phyloP scores from a whole-genome alignment of 2,797 vertebrate genomes.

The Poliocrania exsul region DNA sequence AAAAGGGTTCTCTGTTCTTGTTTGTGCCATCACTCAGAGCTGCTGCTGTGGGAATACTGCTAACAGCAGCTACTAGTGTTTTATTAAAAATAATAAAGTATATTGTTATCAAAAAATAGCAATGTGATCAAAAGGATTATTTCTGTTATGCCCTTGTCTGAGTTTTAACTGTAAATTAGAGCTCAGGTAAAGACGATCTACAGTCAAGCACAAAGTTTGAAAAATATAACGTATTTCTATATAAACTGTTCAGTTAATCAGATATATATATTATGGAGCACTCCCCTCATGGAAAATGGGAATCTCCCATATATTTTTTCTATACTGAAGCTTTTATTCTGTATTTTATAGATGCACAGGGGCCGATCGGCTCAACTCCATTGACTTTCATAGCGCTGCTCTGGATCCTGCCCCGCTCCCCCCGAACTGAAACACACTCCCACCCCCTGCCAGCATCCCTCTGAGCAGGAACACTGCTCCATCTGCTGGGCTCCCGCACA shows the following conservation, averaged over 20 bases:
- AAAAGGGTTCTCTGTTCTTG: constrained; percentile 24
- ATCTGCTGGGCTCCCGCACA: constrained; percentile 68
- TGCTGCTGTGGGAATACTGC: constrained; percentile 29
- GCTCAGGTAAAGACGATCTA: constrained; percentile 3
- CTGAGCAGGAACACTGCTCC: constrained; percentile 57
- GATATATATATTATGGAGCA: not conserved
- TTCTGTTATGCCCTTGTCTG: not conserved
- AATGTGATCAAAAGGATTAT: constrained; percentile 27
- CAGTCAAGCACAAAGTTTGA: not conserved
- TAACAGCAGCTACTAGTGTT: constrained; percentile 37
- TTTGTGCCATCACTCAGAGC: constrained; percentile 20
- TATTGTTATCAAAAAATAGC: constrained; percentile 51
- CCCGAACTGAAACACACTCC: accelerated
- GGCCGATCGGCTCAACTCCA: not conserved
- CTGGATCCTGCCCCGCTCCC: not conserved
- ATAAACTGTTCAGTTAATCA: not conserved
- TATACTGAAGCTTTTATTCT: not conserved
- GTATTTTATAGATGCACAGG: not conserved
- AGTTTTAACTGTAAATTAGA: constrained; percentile 31
- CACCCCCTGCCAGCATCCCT: not conserved
- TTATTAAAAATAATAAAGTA: constrained; percentile 67
- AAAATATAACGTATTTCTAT: constrained; percentile 14
- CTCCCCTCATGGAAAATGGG: not conserved
- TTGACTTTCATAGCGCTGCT: not conserved
- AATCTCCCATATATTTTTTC: not conserved